Conservation (phyloP, 1,140 invertebrate genomes). For the Heliconius hermathena region DNA sequence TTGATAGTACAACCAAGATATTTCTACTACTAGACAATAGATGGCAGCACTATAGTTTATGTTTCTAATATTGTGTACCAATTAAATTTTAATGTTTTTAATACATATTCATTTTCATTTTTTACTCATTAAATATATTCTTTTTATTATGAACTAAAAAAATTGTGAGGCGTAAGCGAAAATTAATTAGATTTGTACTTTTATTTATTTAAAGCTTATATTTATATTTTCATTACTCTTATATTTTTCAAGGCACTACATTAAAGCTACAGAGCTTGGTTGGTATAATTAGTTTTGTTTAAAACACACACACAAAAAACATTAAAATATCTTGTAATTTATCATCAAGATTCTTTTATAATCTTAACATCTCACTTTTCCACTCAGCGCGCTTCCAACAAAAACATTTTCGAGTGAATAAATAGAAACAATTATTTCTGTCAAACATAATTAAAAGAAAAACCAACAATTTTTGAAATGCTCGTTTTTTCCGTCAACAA, state of each 20-base stretch:
- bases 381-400: background rate
- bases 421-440: too few relatives aligned
- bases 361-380: background rate
- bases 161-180: background rate
- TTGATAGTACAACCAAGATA: background rate
- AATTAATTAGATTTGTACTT: background rate
- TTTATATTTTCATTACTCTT: too few relatives aligned
- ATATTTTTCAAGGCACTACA: too few relatives aligned
- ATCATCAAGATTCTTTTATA: background rate
- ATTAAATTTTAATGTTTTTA: background rate
- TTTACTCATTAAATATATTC: background rate
- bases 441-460: background rate
- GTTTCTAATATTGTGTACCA: background rate
- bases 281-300: too few relatives aligned
- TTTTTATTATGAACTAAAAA: too few relatives aligned
- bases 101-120: background rate
- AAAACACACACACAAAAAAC: background rate
- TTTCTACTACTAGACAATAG: background rate
- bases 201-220: too few relatives aligned
- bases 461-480: background rate
- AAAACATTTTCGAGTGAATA: background rate
- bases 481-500: constrained; percentile 20
- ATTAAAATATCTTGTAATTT: background rate
- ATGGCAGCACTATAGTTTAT: background rate
- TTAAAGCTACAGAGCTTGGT: too few relatives aligned